These are phyloP conservation scores for Diplazon laetatorius DNA, from an alignment of 2,888 invertebrate genomes.

Conservation along the genomic window DNA sequence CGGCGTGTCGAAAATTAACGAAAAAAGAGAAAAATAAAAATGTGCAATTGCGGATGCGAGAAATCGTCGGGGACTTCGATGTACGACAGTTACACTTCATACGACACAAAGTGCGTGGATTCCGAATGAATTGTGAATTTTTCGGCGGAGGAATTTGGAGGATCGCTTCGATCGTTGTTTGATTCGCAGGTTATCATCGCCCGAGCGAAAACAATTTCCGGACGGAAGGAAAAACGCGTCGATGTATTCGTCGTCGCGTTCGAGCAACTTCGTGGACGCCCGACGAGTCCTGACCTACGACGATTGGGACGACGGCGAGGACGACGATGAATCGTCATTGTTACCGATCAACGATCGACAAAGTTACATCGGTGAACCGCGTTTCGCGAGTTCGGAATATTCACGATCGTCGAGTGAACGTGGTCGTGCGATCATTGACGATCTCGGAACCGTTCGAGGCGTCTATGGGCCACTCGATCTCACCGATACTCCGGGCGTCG, in stretches of 20 bases:
- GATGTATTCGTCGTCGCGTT: neutral
- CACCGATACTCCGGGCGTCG: slow-evolving; percentile 34
- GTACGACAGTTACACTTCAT: neutral
- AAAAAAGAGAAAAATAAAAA: slow-evolving; percentile 9
- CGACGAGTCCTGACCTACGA: slow-evolving; percentile 47
- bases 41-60: slow-evolving; percentile 49
- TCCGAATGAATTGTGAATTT: neutral
- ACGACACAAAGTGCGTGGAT: slow-evolving; percentile 8
- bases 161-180: no score
- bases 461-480: neutral
- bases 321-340: neutral
- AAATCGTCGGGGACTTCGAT: neutral
- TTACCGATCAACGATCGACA: no score
- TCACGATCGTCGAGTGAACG: neutral
- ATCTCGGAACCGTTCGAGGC: slow-evolving; percentile 7
- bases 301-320: slow-evolving; percentile 23
- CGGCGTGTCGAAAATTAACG: neutral
- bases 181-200: slow-evolving; percentile 42
- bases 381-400: neutral
- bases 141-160: no score
- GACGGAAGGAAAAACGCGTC: neutral
- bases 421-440: neutral
- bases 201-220: slow-evolving; percentile 1
- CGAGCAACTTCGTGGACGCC: slow-evolving; percentile 6
- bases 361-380: no score